Base-by-base conservation (phyloP, 2,113 vertebrate genomes). In the Hippocampus barbouri region DNA sequence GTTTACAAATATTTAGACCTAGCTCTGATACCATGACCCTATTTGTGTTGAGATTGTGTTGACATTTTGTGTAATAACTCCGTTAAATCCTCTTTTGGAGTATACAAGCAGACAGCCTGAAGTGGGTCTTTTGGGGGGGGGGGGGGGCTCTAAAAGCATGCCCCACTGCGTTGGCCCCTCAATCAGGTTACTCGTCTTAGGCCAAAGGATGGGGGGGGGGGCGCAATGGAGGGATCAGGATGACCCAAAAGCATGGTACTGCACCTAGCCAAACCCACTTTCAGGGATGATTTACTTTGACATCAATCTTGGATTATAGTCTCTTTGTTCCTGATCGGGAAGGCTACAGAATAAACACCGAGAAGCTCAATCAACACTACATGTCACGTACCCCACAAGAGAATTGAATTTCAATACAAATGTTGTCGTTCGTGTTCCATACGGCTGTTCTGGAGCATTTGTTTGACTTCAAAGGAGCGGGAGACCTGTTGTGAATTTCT, bases 261-360 rank as follows among this genome's bases (percentile, higher is more conserved):
- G 49, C 51, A 73, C 73, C 77, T 78, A 81, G 54, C 54, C 90
- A 77, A 85, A 80, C 85, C 76, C 82, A 83, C 21, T 89, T 89
- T 88, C 82, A 87, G 74, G 87, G 79, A 83, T 86, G 86, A 90
- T 90, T 87, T 89, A 76, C 69, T 75, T 75, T 77, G 49, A 51
- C 16, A 53, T 11, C 8, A 23, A 23, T 5, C 53, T 56, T 56
- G 53, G 53, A 56, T 56, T 23, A 56, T 23, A 23, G 53, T 56
- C 21, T n/a, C 53, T 56, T 56, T 56, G 51, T 56, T 23, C 21
- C 21, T 23, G 21, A 11, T 23, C 9, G 53, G 53, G n/a, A 23
- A 23, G 3, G 21, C 3, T 11, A 23, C 21, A 56, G 23, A 56
- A 23, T 56, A 23, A 23, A 51, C 18, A 20, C 8, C 18, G 2